These are phyloP conservation scores for Lasioglossum zephyrum DNA, from an alignment of 2,888 invertebrate genomes.

Conservation along the genomic window DNA sequence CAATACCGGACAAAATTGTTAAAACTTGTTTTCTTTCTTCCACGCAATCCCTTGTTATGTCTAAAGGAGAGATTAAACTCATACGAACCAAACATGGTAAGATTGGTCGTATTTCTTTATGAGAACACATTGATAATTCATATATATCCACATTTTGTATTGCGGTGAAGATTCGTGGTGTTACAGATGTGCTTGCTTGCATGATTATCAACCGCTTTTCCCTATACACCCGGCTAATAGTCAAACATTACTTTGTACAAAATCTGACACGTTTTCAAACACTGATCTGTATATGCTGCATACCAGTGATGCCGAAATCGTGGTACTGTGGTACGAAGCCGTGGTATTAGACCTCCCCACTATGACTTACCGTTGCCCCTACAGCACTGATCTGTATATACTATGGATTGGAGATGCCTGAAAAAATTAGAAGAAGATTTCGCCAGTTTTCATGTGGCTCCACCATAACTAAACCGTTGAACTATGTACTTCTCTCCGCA, in stretches of 20 bases:
- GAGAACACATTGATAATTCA: slow-evolving; percentile 89
- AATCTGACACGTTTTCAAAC: neutral
- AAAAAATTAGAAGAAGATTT: no score
- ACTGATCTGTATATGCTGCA: no score
- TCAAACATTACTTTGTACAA: neutral
- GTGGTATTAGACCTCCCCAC: no score
- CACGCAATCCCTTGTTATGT: slow-evolving; percentile 93
- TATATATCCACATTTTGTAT: slow-evolving; percentile 93
- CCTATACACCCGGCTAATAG: neutral
- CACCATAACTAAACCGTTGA: no score
- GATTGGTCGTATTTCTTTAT: slow-evolving; percentile 94
- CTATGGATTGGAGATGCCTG: no score
- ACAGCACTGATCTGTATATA: no score
- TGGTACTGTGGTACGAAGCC: no score
- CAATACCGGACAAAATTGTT: slow-evolving; percentile 95
- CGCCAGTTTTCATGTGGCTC: no score
- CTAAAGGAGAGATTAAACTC: slow-evolving; percentile 95
- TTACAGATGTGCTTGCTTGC: slow-evolving; percentile 85
- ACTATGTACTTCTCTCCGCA: no score
- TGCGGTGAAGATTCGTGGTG: slow-evolving; percentile 90
- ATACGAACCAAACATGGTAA: slow-evolving; percentile 97
- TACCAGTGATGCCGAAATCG: no score
- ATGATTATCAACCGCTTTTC: slow-evolving; percentile 41
- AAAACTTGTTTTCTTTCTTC: slow-evolving; percentile 94
- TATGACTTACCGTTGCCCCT: no score